These are phyloP conservation scores for Nasua narica DNA, from an alignment of 2,797 vertebrate genomes.

Conservation along the genomic window DNA sequence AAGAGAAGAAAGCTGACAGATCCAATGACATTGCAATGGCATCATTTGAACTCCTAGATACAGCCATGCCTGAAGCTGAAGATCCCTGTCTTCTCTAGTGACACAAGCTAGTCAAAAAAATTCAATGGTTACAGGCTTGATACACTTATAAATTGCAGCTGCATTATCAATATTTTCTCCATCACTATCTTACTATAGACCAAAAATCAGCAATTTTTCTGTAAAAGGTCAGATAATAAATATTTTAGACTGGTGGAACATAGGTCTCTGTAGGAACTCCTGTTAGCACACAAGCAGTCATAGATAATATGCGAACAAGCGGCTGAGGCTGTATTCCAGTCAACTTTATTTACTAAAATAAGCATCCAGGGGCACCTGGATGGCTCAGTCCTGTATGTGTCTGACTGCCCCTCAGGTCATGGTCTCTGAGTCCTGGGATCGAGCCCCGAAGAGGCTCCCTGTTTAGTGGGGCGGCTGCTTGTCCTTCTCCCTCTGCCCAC, in stretches of 20 bases:
- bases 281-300: not conserved
- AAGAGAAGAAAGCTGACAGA: not conserved
- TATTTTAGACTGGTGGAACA: not conserved
- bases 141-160: not conserved
- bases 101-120: not conserved
- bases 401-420: not conserved
- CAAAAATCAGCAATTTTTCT: not conserved
- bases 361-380: not conserved
- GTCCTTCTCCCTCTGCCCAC: not conserved
- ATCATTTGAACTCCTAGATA: not conserved
- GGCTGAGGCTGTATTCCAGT: not conserved
- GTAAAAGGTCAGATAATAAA: not conserved
- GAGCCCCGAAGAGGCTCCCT: fast-evolving
- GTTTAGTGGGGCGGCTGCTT: not conserved
- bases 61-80: not conserved
- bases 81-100: not conserved
- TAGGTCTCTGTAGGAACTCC: not conserved
- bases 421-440: not conserved
- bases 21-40: not conserved
- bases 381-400: not conserved
- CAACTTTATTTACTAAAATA: not conserved
- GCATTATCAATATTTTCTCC: not conserved
- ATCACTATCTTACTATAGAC: not conserved
- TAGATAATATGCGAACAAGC: not conserved
- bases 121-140: not conserved